Evolutionary conservation across 1,140 invertebrate genomes (phyloP), one percentile per base, ranked within the genome.

Genomic region (Brachionus rotundiformis): DNA sequence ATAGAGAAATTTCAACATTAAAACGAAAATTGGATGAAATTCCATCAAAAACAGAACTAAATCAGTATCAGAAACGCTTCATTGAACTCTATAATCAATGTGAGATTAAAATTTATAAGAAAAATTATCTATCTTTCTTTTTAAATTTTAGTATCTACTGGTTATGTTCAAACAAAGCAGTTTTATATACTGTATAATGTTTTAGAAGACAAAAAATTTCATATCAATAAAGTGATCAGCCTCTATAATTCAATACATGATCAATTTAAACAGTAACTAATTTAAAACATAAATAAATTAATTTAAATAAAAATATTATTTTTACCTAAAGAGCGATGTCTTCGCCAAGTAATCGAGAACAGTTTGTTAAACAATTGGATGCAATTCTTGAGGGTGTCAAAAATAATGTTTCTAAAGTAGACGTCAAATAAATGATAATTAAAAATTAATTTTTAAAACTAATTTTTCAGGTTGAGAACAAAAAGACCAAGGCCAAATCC

Each of bases 181-280:
- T 96, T 95, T 89, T 98, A 95, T 86, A 96, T 94, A 31, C 89
- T 98, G 75, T 96, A 96, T 87, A 98, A 98, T 88, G 95, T 94
- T 4, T 89, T 98, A n/a, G 93, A 95, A 86, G 95, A 98, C 88
- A 94, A 93, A 3, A 93, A 94, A 86, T 89, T 93, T 29, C 98
- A 97, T 88, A 90, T 97, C 82, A 92, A 92, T 61, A 97, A 95
- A 86, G 95, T 98, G 89, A 90, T 97, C 6, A 87, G 92, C 23
- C 88, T 98, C 47, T 88, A 98, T 5, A 96, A 98, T 89, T 98
- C 95, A 0, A 95, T 98, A 83, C 91, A 94, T 83, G 94, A 98
- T 84, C 95, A 93, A 86, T 96, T 95, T 89, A 91, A 92, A 83
- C 91, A 93, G 94, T 95, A 90, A 91, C 92, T 91, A 82, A 82